Base-by-base conservation (phyloP, 1,140 invertebrate genomes). In the Cydia amplana region DNA sequence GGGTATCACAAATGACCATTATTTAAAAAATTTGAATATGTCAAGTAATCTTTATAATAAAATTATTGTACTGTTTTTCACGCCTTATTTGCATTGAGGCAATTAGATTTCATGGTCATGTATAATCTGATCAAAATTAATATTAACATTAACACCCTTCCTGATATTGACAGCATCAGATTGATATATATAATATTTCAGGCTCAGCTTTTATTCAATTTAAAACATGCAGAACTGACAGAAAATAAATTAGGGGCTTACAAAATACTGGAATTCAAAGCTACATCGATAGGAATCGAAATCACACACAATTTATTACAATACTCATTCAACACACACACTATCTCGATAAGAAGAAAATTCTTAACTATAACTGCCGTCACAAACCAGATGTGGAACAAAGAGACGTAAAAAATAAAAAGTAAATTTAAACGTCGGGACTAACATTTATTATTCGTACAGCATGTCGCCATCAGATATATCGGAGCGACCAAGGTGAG, bases 281-380 rank as follows among this genome's bases (percentile, higher is more conserved):
- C 20, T 60, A 60, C 18, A 23, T 51, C 49, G 49, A 51, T 0
- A 67, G 3, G 14, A 6, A 28, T 36, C 32, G 7, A 43, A 70
- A 32, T 70, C 65, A 67, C 64, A 67, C 64, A 25, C 64, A 16
- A 70, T 70, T 18, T 60, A 36, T 70, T 70, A 40, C 36, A 70
- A 70, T 70, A 70, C 16, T 70, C 65, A 70, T 36, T 18, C 60
- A 23, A 65, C 23, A 65, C 63, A 65, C 63, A 64, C 65, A 70
- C 65, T 70, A 70, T 36, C 4, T 70, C 7, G 16, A 40, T 70
- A 40, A 67, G 65, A 36, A 67, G 64, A 70, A 70, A 70, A 70
- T 18, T 70, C 65, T 70, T 67, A 70, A 70, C 28, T 70, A 43
- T 70, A 12, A 36, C 65, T n/a, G 32, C 36, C 28, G 65, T 25